A percentile compares a stretch with the other conserved stretches of the same genome.
These are phyloP conservation scores for Stenodera caucasica DNA, from an alignment of 2,888 invertebrate genomes.

Conservation along the genomic window DNA sequence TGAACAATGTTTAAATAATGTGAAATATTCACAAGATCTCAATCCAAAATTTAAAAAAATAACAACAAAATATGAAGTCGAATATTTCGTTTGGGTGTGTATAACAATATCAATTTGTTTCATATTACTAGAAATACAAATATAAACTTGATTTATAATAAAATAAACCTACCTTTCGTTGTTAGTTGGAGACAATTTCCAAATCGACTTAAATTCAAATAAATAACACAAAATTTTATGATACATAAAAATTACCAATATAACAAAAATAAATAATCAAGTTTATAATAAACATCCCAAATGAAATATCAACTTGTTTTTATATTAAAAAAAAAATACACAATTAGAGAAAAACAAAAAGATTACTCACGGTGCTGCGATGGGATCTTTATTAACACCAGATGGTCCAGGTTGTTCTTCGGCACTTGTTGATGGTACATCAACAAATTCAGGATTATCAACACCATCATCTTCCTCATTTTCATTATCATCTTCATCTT, in stretches of 20 bases:
- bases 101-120: not conserved
- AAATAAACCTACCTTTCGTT: not conserved
- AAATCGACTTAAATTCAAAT: not conserved
- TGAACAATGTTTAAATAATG: not conserved
- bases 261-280: slow-evolving; percentile 15
- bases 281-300: slow-evolving; percentile 30
- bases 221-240: not conserved
- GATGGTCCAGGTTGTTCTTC: slow-evolving; percentile 56
- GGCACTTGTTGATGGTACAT: slow-evolving; percentile 47
- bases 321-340: too few species aligned
- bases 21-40: not conserved
- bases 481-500: slow-evolving; percentile 44
- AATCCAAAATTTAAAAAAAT: not conserved
- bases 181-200: not conserved
- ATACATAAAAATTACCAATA: slow-evolving; percentile 10
- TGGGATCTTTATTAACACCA: slow-evolving; percentile 48
- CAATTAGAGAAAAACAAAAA: slow-evolving; percentile 38
- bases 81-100: not conserved
- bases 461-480: slow-evolving; percentile 33
- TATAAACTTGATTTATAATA: not conserved
- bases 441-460: slow-evolving; percentile 46
- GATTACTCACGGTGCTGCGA: slow-evolving; percentile 55
- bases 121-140: not conserved
- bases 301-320: slow-evolving; percentile 24
- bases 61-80: not conserved